phyloP scores from a whole-genome alignment of 2,888 invertebrate species.

The Eretmocerus hayati region DNA sequence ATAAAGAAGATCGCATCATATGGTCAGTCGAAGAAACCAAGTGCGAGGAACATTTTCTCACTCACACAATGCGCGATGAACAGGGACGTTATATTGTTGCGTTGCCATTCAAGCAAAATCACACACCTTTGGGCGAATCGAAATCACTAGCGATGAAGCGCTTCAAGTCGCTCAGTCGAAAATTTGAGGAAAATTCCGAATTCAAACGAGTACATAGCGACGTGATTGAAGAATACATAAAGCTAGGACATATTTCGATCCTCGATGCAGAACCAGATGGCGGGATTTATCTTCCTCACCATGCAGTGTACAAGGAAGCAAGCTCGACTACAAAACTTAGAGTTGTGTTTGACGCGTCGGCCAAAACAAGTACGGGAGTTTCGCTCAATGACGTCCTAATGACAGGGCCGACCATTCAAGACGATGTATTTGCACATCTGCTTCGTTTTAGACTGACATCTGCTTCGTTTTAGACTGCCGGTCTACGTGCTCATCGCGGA shows the following conservation, averaged over 20 bases:
- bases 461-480: neutral
- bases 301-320: constrained; percentile 25
- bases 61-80: neutral
- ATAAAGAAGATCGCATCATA: neutral
- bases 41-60: constrained; percentile 2
- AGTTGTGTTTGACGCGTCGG: constrained; percentile 33
- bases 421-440: constrained; percentile 14
- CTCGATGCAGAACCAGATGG: neutral
- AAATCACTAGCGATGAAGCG: constrained; percentile 11
- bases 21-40: neutral
- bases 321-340: constrained; percentile 30
- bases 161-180: constrained; percentile 10
- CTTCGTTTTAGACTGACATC: neutral
- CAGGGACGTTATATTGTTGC: constrained; percentile 4
- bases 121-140: neutral
- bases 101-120: constrained; percentile 2
- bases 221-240: constrained; percentile 18
- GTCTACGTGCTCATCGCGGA: neutral
- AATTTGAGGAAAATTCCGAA: constrained; percentile 11
- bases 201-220: constrained; percentile 9
- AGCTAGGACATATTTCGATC: constrained; percentile 18
- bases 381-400: constrained; percentile 29
- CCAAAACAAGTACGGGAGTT: constrained; percentile 22
- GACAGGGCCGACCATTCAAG: constrained; percentile 28
- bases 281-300: constrained; percentile 31